Base-by-base conservation (phyloP, 2,797 vertebrate species). In the Cyclura pinguis region DNA sequence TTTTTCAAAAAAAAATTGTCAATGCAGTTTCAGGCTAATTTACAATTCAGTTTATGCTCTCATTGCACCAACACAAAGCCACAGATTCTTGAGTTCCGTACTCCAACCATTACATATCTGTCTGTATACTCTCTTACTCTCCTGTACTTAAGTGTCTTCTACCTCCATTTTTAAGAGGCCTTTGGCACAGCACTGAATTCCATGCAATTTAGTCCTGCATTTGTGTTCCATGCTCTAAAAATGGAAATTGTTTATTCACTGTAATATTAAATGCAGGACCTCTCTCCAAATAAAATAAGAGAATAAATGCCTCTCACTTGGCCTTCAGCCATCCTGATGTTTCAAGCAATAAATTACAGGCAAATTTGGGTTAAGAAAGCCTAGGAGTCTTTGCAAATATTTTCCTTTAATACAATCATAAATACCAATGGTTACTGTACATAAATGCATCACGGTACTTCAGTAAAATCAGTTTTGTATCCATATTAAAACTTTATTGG, bases 231-330 rank as follows among this genome's bases (percentile, higher is more conserved):
- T 5, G 67, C 82, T 93, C 80, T 92, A 95, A 92, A 80, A 95
- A 94, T 4, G 0, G 89, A 91, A 94, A 92, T 90, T 95, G 92
- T 95, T 95, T 95, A 94, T 93, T 87, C 92, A 94, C 92, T 90
- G 92, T 92, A 93, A 94, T 93, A 95, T 88, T 94, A 93, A 95
- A 94, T 92, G 89, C 91, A 95, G 80, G 85, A 95, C 57, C 62
- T 78, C 52, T 69, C 88, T 95, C 94, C 94, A 96, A 95, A 93
- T 92, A 87, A 96, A 96, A 96, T 93, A 95, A 91, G 93, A 95
- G 89, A 90, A 94, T 55, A 94, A 95, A 96, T 92, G 90, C 88
- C 27, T 95, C 88, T 88, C 90, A 93, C 89, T 89, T 67, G 2
- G 91, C 93, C 92, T 90, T 89, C 89, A 89, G 85, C 87, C 91